These are phyloP conservation scores for Patagioenas fasciata DNA, from an alignment of 2,113 vertebrate species.

Conservation along the genomic window DNA sequence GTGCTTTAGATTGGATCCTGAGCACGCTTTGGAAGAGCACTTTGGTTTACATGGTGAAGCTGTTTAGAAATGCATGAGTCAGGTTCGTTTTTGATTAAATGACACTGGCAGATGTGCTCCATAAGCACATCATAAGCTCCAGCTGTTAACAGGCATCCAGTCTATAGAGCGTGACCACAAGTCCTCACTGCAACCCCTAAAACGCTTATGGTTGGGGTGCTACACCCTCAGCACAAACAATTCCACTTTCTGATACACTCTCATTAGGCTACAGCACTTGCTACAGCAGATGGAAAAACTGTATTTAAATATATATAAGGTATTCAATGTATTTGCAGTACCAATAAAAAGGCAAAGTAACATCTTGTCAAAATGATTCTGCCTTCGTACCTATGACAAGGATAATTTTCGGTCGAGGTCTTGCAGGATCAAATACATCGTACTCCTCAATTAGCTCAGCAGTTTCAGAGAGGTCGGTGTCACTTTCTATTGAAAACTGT, in stretches of 20 bases:
- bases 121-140: not conserved
- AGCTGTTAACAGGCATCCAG: not conserved
- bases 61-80: not conserved
- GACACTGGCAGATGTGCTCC: not conserved
- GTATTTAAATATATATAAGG: not conserved
- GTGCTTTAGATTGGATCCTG: not conserved
- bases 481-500: constrained; percentile 98
- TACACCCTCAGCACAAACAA: not conserved
- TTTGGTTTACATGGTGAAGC: not conserved
- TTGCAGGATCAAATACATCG: constrained; percentile 92
- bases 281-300: not conserved
- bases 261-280: not conserved
- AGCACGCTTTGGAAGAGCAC: not conserved
- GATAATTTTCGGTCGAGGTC: constrained; percentile 92
- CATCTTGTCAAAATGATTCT: not conserved
- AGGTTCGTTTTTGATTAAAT: not conserved
- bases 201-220: not conserved
- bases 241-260: not conserved
- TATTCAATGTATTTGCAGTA: not conserved
- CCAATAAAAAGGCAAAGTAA: not conserved
- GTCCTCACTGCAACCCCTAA: not conserved
- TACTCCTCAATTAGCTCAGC: constrained; percentile 98
- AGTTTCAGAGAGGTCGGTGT: constrained; percentile 96
- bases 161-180: not conserved
- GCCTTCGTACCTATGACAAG: constrained; percentile 90